phyloP scores from a whole-genome alignment of 1,140 invertebrate species.

The Aphidius gifuensis region DNA sequence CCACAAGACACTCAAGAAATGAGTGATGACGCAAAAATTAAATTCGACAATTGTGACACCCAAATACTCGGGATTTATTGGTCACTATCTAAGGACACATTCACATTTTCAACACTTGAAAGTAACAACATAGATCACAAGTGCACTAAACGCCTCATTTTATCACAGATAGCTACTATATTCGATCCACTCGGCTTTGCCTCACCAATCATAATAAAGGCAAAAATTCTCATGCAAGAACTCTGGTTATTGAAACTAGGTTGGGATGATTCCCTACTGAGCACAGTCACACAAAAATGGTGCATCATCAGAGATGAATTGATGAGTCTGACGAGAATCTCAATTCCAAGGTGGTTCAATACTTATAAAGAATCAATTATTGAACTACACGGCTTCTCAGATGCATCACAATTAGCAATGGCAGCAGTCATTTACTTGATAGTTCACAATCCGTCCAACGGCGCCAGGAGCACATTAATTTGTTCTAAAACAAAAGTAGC shows the following conservation, averaged over 20 bases:
- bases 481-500: conserved; percentile 17
- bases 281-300: conserved; percentile 11
- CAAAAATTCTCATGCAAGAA: conserved; percentile 27
- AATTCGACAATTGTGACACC: neutral
- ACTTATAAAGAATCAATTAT: neutral
- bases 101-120: conserved; percentile 3
- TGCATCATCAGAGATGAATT: conserved; percentile 17
- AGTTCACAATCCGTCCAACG: neutral
- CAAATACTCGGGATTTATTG: conserved; percentile 3
- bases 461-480: neutral
- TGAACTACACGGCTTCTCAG: conserved; percentile 8
- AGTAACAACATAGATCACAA: neutral
- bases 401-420: conserved; percentile 19
- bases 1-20: neutral
- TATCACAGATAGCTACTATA: conserved; percentile 15
- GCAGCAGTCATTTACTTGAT: conserved; percentile 10
- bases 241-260: conserved; percentile 25
- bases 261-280: conserved; percentile 27
- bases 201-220: conserved; percentile 15
- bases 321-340: conserved; percentile 18
- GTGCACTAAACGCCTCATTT: conserved; percentile 9
- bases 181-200: conserved; percentile 23
- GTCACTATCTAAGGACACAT: conserved; percentile 11
- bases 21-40: neutral
- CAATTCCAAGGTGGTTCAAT: conserved; percentile 26